A percentile compares a stretch with the other conserved stretches of the same genome.
phyloP scores from a whole-genome alignment of 2,113 vertebrate genomes.

The Chascanopsetta lugubris region DNA sequence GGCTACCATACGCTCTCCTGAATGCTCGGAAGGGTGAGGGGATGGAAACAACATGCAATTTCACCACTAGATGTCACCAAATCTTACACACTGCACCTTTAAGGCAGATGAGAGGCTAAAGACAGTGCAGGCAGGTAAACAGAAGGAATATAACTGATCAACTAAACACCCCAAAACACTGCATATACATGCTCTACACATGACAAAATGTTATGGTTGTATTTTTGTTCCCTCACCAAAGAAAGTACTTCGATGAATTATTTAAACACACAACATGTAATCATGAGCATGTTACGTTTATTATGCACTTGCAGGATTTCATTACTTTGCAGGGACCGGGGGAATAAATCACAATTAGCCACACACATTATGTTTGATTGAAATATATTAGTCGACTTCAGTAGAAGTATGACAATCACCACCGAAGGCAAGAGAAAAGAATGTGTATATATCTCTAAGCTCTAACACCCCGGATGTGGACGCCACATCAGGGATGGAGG shows the following conservation, averaged over 20 bases:
- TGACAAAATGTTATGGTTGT: background rate
- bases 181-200: background rate
- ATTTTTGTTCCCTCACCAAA: background rate
- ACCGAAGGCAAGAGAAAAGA: too few relatives aligned
- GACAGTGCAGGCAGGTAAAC: background rate
- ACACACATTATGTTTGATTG: conserved; percentile 4
- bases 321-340: conserved; percentile 4
- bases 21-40: too few relatives aligned
- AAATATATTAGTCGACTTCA: conserved; percentile 7
- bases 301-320: background rate
- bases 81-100: too few relatives aligned
- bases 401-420: background rate
- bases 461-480: too few relatives aligned
- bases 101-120: background rate
- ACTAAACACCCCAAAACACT: background rate
- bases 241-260: background rate
- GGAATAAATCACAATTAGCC: conserved; percentile 29
- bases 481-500: too few relatives aligned
- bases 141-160: background rate
- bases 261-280: background rate
- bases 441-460: background rate
- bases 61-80: too few relatives aligned
- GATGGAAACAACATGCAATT: too few relatives aligned
- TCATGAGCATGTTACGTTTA: background rate
- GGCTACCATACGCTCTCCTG: too few relatives aligned